Evolutionary conservation across 2,797 vertebrate species (phyloP).

Genomic region (Microtus californicus): DNA sequence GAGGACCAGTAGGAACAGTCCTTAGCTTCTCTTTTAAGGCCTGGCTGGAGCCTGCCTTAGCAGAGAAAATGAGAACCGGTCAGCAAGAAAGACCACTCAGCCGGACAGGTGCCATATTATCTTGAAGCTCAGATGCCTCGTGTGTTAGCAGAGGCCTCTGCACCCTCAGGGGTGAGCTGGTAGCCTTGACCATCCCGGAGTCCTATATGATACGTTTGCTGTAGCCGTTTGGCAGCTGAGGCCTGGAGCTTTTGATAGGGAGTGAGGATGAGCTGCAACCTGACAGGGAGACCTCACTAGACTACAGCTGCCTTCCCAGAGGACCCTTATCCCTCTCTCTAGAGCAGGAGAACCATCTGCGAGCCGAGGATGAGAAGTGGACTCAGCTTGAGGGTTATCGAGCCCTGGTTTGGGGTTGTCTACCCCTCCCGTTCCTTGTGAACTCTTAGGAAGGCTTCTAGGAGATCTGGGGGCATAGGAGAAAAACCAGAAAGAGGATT

Average conservation of each 20-base stretch:
- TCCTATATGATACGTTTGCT: background rate
- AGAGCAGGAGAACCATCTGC: accelerated
- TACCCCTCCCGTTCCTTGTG: background rate
- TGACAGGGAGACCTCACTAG: accelerated
- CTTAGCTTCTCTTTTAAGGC: background rate
- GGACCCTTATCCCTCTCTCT: background rate
- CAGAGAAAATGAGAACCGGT: background rate
- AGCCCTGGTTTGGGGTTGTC: accelerated
- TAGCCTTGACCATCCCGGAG: background rate
- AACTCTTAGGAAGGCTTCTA: accelerated
- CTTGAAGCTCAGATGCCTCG: background rate
- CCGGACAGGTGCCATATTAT: accelerated
- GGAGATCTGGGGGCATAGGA: background rate
- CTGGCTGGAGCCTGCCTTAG: background rate
- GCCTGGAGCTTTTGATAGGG: background rate
- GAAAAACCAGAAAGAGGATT: background rate
- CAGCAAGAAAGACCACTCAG: background rate
- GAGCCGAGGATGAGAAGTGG: background rate
- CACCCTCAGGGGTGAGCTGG: too few species aligned
- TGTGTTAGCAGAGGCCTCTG: background rate
- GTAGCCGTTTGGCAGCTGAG: background rate
- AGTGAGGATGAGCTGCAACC: accelerated
- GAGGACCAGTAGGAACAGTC: background rate
- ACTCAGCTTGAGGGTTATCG: background rate
- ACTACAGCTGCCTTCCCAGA: background rate